Evolutionary conservation across 1,140 invertebrate genomes (phyloP).

Genomic region (Drosophila auraria): DNA sequence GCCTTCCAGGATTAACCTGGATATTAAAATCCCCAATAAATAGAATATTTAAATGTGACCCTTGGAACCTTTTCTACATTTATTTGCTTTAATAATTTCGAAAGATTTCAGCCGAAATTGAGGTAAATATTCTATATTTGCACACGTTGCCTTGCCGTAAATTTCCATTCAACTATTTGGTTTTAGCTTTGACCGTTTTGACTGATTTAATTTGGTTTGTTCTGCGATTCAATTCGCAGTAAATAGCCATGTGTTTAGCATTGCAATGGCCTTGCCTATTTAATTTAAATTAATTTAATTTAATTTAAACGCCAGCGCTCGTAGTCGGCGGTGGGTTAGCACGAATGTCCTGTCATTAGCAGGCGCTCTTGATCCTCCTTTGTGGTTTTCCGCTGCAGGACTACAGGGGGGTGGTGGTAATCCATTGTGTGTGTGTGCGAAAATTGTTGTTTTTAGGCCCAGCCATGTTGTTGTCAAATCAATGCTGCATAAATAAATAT

Average conservation of each 20-base stretch:
- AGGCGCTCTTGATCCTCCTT: slow-evolving; percentile 34
- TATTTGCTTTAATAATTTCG: background rate
- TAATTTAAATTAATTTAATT: slow-evolving; percentile 48
- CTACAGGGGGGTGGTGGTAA: slow-evolving; percentile 4
- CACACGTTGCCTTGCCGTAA: background rate
- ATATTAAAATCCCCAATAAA: background rate
- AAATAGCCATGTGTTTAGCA: slow-evolving; percentile 15
- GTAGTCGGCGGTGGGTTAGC: slow-evolving; percentile 17
- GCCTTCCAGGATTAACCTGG: background rate
- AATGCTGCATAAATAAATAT: slow-evolving; percentile 63
- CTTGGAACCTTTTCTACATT: background rate
- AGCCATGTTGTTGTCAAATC: slow-evolving; percentile 41
- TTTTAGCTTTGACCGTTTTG: background rate
- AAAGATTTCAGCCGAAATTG: background rate
- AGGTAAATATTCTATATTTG: slow-evolving; percentile 12
- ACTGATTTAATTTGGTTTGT: slow-evolving; percentile 1
- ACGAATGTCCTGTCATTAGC: slow-evolving; percentile 58
- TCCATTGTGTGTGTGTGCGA: slow-evolving; percentile 38
- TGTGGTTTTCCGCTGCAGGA: slow-evolving; percentile 9
- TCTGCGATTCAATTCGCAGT: background rate
- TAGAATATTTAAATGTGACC: background rate
- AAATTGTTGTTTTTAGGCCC: slow-evolving; percentile 15
- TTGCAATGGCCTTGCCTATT: slow-evolving; percentile 17
- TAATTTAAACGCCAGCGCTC: slow-evolving; percentile 50
- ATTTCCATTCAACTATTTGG: background rate